Conservation (phyloP, 2,797 vertebrate species). For the Muscicapa comitata region DNA sequence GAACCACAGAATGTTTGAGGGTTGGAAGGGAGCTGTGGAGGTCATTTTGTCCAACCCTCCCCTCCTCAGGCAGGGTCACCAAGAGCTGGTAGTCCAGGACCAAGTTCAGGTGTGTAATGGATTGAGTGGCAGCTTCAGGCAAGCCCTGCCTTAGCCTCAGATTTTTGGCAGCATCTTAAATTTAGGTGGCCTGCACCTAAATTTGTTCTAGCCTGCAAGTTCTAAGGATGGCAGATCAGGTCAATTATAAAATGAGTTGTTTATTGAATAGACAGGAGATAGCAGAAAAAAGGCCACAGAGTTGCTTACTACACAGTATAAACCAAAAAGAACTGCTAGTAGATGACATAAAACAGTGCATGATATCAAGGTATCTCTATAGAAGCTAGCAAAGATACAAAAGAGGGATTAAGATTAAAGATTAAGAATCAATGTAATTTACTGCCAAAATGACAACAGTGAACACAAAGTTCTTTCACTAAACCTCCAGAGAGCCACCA, state of each 20-base stretch:
- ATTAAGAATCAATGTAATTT: background rate
- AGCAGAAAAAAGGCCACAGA: background rate
- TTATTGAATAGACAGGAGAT: background rate
- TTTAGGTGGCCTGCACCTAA: background rate
- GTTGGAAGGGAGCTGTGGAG: too few species aligned
- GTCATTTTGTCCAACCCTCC: too few species aligned
- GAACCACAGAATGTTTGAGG: too few species aligned
- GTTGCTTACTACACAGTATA: background rate
- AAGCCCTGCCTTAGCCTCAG: background rate
- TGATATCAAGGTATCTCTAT: background rate
- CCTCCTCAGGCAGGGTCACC: too few species aligned
- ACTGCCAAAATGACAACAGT: background rate
- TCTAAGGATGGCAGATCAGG: background rate
- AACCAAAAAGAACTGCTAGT: background rate
- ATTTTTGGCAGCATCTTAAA: background rate
- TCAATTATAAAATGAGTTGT: background rate
- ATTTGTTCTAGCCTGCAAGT: background rate
- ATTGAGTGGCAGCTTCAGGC: background rate
- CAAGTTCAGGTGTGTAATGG: background rate
- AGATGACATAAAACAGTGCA: background rate
- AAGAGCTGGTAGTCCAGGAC: background rate
- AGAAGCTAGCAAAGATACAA: background rate
- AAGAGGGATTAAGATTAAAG: background rate
- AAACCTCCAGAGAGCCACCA: background rate
- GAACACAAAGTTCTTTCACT: background rate